Conservation (phyloP, 2,888 invertebrate genomes). For the Tetragonisca angustula region DNA sequence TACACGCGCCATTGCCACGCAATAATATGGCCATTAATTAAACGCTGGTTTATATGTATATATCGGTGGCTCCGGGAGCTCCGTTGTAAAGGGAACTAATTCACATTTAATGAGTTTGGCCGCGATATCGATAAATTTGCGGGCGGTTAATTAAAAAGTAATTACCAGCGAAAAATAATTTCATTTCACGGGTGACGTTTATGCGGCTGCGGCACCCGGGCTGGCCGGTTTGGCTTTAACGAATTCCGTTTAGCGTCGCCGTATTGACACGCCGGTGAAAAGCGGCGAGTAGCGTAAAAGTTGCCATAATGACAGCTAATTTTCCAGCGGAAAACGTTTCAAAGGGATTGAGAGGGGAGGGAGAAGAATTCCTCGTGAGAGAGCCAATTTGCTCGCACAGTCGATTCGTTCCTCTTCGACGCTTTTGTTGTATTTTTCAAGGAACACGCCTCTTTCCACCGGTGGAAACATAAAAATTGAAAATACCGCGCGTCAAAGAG, state of each 20-base stretch:
- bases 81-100: slow-evolving; percentile 12
- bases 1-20: background rate
- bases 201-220: background rate
- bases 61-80: background rate
- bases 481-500: background rate
- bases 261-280: background rate
- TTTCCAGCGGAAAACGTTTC: background rate
- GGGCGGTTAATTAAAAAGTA: slow-evolving; percentile 18
- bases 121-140: background rate
- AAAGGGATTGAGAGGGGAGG: no score
- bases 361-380: no score
- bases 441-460: no score
- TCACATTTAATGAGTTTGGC: background rate
- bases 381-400: no score
- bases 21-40: slow-evolving; percentile 36
- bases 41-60: slow-evolving; percentile 18
- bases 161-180: slow-evolving; percentile 7
- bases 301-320: background rate
- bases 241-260: background rate
- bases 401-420: no score
- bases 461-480: no score
- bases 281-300: background rate
- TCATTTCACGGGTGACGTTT: background rate
- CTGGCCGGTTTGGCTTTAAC: background rate
- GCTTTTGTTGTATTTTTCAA: no score